Conservation (phyloP, 35 echinoderm and acorn worm genomes). For the Apostichopus japonicus region DNA sequence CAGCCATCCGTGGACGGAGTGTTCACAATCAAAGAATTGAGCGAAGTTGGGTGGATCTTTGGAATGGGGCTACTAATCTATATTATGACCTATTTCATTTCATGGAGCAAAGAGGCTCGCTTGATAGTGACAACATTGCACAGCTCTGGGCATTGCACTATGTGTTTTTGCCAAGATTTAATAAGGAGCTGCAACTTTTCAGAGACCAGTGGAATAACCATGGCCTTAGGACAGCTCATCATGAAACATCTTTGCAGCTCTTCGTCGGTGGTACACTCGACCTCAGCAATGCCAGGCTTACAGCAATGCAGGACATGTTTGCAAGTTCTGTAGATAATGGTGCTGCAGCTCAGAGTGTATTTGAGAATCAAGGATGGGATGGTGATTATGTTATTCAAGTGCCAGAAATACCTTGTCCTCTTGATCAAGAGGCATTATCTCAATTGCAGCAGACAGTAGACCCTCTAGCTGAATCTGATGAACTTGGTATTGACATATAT, state of each 20-base stretch:
- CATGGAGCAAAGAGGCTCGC: slow-evolving; percentile 2
- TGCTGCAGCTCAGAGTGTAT: neutral
- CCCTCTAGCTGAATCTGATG: neutral
- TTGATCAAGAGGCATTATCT: neutral
- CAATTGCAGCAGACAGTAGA: neutral
- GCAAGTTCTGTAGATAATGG: too few relatives aligned
- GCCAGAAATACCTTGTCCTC: neutral
- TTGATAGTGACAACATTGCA: slow-evolving; percentile 50
- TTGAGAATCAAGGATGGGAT: neutral
- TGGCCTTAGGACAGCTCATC: slow-evolving; percentile 53
- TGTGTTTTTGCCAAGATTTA: slow-evolving; percentile 58
- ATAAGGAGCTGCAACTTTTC: slow-evolving; percentile 21
- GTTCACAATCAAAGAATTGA: slow-evolving; percentile 73
- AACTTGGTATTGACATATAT: slow-evolving; percentile 16
- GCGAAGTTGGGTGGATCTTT: slow-evolving; percentile 55
- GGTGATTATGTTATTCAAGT: neutral
- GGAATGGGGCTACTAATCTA: slow-evolving; percentile 60
- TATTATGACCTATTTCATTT: slow-evolving; percentile 66
- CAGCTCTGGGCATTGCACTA: slow-evolving; percentile 67
- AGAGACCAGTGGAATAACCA: slow-evolving; percentile 64
- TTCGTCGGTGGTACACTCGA: slow-evolving; percentile 37
- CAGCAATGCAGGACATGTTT: slow-evolving; percentile 8
- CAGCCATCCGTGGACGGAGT: slow-evolving; percentile 38
- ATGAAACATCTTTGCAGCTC: slow-evolving; percentile 38
- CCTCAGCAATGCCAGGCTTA: neutral